phyloP scores from a whole-genome alignment of 64 coral and sea anemone species.

The Dendrophyllia cribrosa region DNA sequence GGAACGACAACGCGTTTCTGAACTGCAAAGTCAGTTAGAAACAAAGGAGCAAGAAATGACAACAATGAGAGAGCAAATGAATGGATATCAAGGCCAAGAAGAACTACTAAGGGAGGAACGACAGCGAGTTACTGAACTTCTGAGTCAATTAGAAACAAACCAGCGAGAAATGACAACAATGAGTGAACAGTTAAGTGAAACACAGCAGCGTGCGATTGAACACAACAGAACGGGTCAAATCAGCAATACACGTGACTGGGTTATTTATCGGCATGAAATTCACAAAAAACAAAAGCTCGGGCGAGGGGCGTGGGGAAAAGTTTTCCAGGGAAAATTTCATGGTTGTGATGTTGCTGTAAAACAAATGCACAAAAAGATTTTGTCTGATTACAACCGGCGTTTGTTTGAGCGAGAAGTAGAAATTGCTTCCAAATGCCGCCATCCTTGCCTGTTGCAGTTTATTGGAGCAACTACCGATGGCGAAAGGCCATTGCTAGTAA shows the following conservation, averaged over 20 bases:
- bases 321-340: conserved; percentile 45
- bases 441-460: conserved; percentile 67
- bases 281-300: conserved; percentile 5
- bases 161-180: neutral
- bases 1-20: neutral
- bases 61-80: neutral
- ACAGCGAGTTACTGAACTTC: neutral
- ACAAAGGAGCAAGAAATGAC: too few relatives aligned
- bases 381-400: conserved; percentile 6
- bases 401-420: conserved; percentile 51
- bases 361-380: neutral
- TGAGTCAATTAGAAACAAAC: neutral
- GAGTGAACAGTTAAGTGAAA: neutral
- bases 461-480: conserved; percentile 62
- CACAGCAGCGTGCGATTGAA: neutral
- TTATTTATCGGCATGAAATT: too few relatives aligned
- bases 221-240: neutral
- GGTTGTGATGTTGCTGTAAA: conserved; percentile 60
- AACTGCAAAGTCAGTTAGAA: neutral
- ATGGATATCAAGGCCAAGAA: neutral
- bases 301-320: conserved; percentile 50
- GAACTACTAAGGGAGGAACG: neutral
- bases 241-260: neutral
- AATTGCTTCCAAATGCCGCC: conserved; percentile 53
- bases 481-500: conserved; percentile 24